phyloP scores from a whole-genome alignment of 2,113 vertebrate genomes.

The Pampusana beccarii region DNA sequence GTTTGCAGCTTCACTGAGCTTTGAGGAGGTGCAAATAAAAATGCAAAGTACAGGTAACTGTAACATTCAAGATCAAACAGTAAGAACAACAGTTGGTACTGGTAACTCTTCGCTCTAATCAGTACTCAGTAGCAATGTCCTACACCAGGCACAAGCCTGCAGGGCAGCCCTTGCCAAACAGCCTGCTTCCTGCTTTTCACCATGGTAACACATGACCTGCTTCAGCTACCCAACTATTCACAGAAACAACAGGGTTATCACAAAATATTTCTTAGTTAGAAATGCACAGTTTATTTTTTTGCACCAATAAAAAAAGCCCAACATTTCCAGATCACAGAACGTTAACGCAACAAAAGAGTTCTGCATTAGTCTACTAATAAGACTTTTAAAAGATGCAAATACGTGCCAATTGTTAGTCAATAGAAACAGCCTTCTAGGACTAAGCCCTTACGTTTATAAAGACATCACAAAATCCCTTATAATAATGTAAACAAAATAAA shows the following conservation, averaged over 20 bases:
- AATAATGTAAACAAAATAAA: slow-evolving; percentile 85
- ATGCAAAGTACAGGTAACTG: neutral
- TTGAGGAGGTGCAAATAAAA: neutral
- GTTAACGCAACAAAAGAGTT: slow-evolving; percentile 75
- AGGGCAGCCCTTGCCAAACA: neutral
- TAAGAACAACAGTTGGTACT: neutral
- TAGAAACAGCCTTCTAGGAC: slow-evolving; percentile 73
- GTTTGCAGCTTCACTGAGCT: neutral
- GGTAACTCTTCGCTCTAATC: no score
- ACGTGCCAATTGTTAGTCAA: slow-evolving; percentile 71
- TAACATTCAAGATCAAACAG: neutral
- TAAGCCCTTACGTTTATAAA: slow-evolving; percentile 73
- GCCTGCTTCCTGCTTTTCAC: neutral
- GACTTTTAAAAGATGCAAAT: slow-evolving; percentile 67
- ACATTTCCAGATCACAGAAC: slow-evolving; percentile 72
- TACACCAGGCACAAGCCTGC: rapidly evolving
- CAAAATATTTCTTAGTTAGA: slow-evolving; percentile 72
- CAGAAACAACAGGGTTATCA: slow-evolving; percentile 44
- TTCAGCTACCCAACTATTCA: neutral
- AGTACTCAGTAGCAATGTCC: rapidly evolving
- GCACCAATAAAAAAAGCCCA: slow-evolving; percentile 77
- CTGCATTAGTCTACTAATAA: slow-evolving; percentile 70
- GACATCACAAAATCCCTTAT: slow-evolving; percentile 81
- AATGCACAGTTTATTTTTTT: slow-evolving; percentile 79
- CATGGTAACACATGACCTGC: rapidly evolving